These are phyloP conservation scores for Picus viridis DNA, from an alignment of 2,797 vertebrate species.

Conservation along the genomic window DNA sequence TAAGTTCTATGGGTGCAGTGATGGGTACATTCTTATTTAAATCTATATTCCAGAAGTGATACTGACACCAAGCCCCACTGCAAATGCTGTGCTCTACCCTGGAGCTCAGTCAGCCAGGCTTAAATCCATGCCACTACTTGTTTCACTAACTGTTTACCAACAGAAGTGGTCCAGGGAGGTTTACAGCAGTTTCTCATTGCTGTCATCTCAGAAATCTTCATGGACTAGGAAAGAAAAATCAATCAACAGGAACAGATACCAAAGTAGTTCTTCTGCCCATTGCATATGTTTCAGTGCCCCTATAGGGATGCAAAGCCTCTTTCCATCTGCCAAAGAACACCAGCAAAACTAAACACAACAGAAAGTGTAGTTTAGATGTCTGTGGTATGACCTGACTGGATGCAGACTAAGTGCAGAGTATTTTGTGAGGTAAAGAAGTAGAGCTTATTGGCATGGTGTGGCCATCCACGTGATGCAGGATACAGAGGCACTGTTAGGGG, in stretches of 20 bases:
- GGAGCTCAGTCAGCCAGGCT: not conserved
- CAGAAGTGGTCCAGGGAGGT: not conserved
- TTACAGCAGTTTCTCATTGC: not conserved
- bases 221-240: not conserved
- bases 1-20: not conserved
- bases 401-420: not conserved
- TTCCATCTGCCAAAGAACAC: not conserved
- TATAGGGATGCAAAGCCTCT: not conserved
- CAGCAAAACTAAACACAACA: not conserved
- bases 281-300: not conserved
- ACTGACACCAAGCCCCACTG: not conserved
- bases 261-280: not conserved
- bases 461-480: not conserved
- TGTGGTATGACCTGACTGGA: not conserved
- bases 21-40: not conserved
- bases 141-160: not conserved
- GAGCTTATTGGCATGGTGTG: not conserved
- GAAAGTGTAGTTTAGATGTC: not conserved
- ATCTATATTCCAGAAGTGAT: not conserved
- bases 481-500: not conserved
- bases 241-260: not conserved
- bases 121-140: accelerated
- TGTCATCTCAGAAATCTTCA: not conserved
- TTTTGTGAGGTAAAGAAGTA: not conserved
- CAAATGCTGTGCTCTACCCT: not conserved